phyloP scores from a whole-genome alignment of 2,888 invertebrate species.

The Gisinianus flammeolus region DNA sequence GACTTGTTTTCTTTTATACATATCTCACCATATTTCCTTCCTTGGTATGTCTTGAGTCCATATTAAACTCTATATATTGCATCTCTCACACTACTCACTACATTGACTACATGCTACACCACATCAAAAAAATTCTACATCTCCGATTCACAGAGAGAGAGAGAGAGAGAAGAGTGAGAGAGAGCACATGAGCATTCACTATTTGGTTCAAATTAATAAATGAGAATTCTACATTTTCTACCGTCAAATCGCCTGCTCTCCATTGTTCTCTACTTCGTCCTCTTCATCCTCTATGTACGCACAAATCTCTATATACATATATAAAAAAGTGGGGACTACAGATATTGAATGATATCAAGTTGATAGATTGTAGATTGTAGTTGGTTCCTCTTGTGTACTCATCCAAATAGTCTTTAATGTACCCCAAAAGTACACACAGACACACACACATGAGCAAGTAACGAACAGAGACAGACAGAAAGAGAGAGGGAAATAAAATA shows the following conservation, averaged over 20 bases:
- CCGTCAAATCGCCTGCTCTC: background rate
- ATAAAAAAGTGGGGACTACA: slow-evolving; percentile 1
- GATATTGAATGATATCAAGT: slow-evolving; percentile 10
- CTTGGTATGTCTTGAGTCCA: no score
- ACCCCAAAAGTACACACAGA: background rate
- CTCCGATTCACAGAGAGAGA: no score
- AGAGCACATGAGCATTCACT: background rate
- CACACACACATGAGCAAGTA: background rate
- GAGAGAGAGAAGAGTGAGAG: no score
- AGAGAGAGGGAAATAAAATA: slow-evolving; percentile 31
- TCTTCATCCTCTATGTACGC: background rate
- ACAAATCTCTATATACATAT: background rate
- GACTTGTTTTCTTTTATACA: slow-evolving; percentile 29
- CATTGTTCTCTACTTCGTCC: slow-evolving; percentile 1
- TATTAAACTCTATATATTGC: background rate
- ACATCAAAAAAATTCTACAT: no score
- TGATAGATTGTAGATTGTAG: slow-evolving; percentile 14
- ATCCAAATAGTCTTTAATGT: slow-evolving; percentile 12
- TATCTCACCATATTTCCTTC: slow-evolving; percentile 21
- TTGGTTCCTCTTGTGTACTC: background rate
- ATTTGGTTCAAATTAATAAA: slow-evolving; percentile 5
- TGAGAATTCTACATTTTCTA: slow-evolving; percentile 11
- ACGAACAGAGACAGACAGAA: background rate
- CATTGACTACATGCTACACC: background rate
- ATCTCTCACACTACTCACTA: background rate